Evolutionary conservation across 2,113 vertebrate species (phyloP), one percentile per base, ranked within the genome.

Genomic region (Alligator mississippiensis): DNA sequence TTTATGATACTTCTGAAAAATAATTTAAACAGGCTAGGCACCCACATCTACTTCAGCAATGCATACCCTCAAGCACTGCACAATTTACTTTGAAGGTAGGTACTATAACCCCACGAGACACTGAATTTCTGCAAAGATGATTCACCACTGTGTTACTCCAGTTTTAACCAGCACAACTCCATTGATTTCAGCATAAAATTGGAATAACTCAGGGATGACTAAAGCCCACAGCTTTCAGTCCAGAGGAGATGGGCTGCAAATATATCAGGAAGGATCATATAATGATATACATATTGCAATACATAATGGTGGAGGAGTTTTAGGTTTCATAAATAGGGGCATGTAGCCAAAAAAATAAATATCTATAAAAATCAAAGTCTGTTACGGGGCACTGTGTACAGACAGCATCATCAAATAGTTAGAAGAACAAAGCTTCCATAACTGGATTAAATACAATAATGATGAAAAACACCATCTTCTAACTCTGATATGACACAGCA

Each of bases 381-480:
- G 30, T 85, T 58, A 47, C 83, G 72, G 80, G 82, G 34, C 90
- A 12, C 60, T 94, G 59, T 77, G 25, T 72, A 76, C n/a, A 82
- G 66, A 92, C n/a, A 90, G 4, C 58, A 64, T 9, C 66, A 62
- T 28, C 86, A 92, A 89, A 86, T 88, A 90, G 12, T 79, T 74
- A 59, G 80, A 84, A 84, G 78, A 70, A 0, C 27, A 57, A 34
- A 90, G 27, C n/a, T 94, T 86, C 66, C 0, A 0, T 88, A 90
- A 92, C 60, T 16, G 95, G 59, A 83, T 90, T 91, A 90, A 92
- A 84, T 72, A 28, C 18, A 80, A 12, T 18, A 54, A 61, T 82
- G 80, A 86, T 14, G 60, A 91, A 82, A 38, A 24, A 7, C 84
- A 47, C 84, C 28, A 78, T 86, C 74, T 90, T 72, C 9, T 82